phyloP scores from a whole-genome alignment of 2,888 invertebrate genomes.

The Ceriagrion tenellum region DNA sequence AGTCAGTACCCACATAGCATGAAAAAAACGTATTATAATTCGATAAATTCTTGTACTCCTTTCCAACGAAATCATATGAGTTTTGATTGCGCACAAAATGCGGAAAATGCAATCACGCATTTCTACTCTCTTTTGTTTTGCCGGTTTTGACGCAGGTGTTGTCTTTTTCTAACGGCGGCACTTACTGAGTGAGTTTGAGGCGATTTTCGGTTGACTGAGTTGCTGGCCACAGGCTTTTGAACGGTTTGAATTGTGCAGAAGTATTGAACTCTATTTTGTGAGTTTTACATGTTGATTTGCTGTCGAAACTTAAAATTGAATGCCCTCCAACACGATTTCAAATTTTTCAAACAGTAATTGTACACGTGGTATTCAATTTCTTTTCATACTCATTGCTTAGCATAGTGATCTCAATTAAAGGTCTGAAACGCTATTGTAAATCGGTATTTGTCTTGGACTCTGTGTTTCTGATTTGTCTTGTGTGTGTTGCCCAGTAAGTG shows the following conservation, averaged over 20 bases:
- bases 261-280: background rate
- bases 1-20: too few species aligned
- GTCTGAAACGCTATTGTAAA: background rate
- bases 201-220: background rate
- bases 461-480: background rate
- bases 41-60: too few species aligned
- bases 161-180: conserved; percentile 56
- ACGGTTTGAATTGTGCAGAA: background rate
- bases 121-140: background rate
- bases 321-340: background rate
- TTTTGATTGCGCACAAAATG: background rate
- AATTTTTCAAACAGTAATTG: background rate
- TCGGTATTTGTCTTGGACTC: background rate
- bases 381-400: background rate
- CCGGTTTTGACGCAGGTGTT: conserved; percentile 16
- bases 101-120: background rate
- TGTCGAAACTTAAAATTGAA: background rate
- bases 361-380: background rate
- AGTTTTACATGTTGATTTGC: background rate
- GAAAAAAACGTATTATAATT: too few species aligned
- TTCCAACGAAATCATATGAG: background rate
- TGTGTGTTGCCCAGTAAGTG: background rate
- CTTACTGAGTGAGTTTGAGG: conserved; percentile 24
- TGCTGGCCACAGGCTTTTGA: background rate
- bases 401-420: background rate